Evolutionary conservation across 2,797 vertebrate genomes (phyloP), one percentile per base, ranked within the genome.

Genomic region (Halcyon chelicuti): DNA sequence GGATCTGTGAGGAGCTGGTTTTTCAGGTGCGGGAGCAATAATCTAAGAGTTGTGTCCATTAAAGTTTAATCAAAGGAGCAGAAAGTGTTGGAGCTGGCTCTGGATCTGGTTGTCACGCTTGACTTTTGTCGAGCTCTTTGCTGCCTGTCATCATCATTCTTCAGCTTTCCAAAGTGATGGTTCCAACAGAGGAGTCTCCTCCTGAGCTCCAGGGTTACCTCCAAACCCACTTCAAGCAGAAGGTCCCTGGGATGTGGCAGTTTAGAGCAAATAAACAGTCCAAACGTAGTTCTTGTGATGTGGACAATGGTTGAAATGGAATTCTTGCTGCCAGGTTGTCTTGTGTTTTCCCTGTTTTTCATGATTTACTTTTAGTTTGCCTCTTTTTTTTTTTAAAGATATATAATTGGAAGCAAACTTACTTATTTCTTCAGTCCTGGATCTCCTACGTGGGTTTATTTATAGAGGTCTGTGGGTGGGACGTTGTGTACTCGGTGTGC

Each of bases 381-480:
- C 10, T 11, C 23, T 42, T 28, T 28, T 11, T 37, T 22, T 42
- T 51, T 51, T 16, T 47, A 14, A 52, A 93, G 70, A 52, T 19
- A 25, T 67, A 76, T 63, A 91, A 94, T 49, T 46, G 65, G 95
- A 72, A 93, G 51, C 61, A 86, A 97, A 94, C 77, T 96, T 96
- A 83, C 67, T 66, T 57, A 19, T 97, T 80, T 96, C 95, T 93
- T 66, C 35, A 68, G 82, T 33, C 80, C 81, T 90, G 42, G 86
- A 47, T 96, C 97, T 98, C 97, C 98, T 96, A 96, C 95, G 22
- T 84, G 86, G 91, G 74, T 76, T 96, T 98, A 98, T 98, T 98
- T 97, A 97, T 97, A 97, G 97, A 88, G 93, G 92, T 19, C 95
- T 57, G 93, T 97, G 96, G 98, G 98, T 93, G 95, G 97, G 75